Conservation (phyloP, 2,113 vertebrate species). For the Regulus satrapa region DNA sequence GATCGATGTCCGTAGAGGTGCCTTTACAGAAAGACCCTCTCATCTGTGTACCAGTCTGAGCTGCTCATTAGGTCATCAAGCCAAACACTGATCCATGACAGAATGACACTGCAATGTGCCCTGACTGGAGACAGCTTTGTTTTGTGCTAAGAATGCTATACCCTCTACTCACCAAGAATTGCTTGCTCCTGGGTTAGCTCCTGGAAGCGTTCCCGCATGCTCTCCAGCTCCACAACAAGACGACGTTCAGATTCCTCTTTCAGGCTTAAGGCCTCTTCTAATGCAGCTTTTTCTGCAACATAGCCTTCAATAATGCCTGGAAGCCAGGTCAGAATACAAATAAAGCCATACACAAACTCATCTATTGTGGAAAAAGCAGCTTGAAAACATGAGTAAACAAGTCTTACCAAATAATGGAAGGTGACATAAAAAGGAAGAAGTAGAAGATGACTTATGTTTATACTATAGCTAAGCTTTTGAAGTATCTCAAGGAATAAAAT, state of each 20-base stretch:
- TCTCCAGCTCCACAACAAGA: conserved; percentile 85
- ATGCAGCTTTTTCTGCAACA: conserved; percentile 78
- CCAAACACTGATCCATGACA: not conserved
- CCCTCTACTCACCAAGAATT: conserved; percentile 36
- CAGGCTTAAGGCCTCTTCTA: conserved; percentile 81
- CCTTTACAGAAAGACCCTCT: not conserved
- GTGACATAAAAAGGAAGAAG: not conserved
- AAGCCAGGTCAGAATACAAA: not conserved
- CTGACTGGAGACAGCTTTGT: conserved; percentile 29
- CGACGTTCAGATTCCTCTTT: conserved; percentile 82
- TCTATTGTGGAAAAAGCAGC: not conserved
- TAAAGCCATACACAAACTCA: not conserved
- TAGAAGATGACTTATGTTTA: not conserved
- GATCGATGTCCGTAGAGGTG: not conserved
- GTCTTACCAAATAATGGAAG: not conserved
- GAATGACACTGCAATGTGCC: not conserved
- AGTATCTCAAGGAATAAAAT: not conserved
- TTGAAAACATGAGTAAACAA: not conserved
- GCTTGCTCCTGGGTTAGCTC: conserved; percentile 61
- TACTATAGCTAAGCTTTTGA: not conserved
- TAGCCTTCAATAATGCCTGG: conserved; percentile 88
- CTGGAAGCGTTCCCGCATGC: conserved; percentile 70
- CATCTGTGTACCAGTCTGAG: not conserved
- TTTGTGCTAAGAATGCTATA: conserved; percentile 40
- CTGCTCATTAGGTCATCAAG: not conserved